Base-by-base conservation (phyloP, 2,113 vertebrate species). In the Callaeas wilsoni region DNA sequence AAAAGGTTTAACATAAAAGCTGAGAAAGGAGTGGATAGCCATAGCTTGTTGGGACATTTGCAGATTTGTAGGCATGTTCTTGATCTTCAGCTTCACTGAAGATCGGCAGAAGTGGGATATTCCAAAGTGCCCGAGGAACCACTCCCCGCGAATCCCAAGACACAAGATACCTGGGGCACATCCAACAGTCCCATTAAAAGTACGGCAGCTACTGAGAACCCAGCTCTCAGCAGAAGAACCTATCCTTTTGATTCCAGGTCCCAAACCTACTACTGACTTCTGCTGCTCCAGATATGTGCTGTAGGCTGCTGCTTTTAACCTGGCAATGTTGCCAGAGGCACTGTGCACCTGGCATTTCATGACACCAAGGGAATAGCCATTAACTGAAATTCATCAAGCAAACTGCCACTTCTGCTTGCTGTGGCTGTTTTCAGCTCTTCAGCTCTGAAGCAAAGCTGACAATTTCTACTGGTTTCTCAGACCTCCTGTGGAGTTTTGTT, bases 371-470 rank as follows among this genome's bases (percentile, higher is more conserved):
- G 63, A 77, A 55, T 67, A 86, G 46, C 41, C 75, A 85, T 76
- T 84, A 85, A 85, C 85, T 91, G 55, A 90, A 90, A 79, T 78
- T 80, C 85, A 41, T 90, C 87, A 85, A 47, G 93, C 91, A 64
- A 93, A 87, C n/a, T 82, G 65, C 52, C 63, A 83, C 92, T 82
- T 92, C 83, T 96, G 82, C 76, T 95, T 87, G 94, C 75, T 88
- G 57, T 91, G 65, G 22, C 94, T 96, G 44, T 74, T 91, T 94
- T 86, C 33, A 57, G 73, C 49, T 69, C 35, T 69, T 56, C 67
- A 67, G 26, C 93, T 95, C 92, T 90, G 53, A 84, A 92, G 63
- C 1, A 7, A 94, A 69, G 65, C 86, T 87, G 52, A 91, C 80
- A 82, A 64, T 92, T 93, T 86, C 76, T 95, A 16, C 39, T 88